phyloP scores from a whole-genome alignment of 2,113 vertebrate genomes.

The Crotalus tigris region DNA sequence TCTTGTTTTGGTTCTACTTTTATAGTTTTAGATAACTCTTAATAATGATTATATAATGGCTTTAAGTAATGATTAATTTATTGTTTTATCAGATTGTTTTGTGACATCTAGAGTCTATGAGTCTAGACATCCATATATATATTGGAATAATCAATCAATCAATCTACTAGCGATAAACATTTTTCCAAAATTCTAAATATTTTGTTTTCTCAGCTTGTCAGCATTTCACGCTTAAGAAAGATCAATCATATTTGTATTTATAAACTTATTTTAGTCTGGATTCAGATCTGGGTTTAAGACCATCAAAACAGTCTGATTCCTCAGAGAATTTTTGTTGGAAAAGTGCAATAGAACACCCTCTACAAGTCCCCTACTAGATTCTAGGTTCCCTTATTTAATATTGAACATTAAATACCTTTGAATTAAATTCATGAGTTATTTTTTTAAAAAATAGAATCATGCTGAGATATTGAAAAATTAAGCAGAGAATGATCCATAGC shows the following conservation, averaged over 20 bases:
- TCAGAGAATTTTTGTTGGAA: background rate
- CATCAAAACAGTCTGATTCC: background rate
- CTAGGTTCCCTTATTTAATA: background rate
- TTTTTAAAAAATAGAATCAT: background rate
- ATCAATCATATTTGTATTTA: background rate
- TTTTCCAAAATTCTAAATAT: background rate
- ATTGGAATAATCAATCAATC: no score
- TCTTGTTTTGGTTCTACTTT: background rate
- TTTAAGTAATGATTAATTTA: background rate
- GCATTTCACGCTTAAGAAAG: background rate
- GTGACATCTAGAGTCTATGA: background rate
- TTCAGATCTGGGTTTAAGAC: background rate
- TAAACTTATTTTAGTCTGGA: background rate
- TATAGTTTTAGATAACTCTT: background rate
- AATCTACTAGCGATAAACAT: background rate
- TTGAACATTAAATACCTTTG: background rate
- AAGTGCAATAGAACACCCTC: background rate
- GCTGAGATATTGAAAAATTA: background rate
- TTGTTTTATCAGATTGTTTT: background rate
- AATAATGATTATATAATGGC: background rate
- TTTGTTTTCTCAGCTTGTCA: background rate
- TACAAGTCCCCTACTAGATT: background rate
- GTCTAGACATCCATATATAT: background rate
- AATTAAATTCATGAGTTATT: background rate
- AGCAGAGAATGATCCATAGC: background rate